phyloP scores from a whole-genome alignment of 2,113 vertebrate species.

The Rhodinocichla rosea region DNA sequence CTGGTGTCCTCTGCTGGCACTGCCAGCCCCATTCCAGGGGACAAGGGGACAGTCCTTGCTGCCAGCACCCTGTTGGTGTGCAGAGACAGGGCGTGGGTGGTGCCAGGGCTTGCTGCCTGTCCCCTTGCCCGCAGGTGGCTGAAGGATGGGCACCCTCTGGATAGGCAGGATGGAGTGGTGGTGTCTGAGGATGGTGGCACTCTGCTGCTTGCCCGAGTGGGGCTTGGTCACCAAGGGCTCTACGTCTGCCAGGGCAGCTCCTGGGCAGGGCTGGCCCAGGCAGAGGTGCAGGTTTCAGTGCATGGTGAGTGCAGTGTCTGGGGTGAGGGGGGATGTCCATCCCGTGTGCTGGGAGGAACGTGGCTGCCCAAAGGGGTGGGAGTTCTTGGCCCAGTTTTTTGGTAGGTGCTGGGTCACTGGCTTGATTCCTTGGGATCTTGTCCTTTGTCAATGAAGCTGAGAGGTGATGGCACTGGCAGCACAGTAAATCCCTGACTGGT shows the following conservation, averaged over 20 bases:
- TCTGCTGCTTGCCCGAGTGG: conserved; percentile 17
- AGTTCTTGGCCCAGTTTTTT: neutral
- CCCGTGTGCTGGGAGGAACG: fast-evolving
- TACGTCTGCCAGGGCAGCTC: conserved; percentile 71
- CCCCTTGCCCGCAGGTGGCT: conserved; percentile 58
- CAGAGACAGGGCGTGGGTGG: neutral
- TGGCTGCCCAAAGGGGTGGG: neutral
- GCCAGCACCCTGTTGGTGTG: neutral
- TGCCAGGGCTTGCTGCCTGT: too few relatives aligned
- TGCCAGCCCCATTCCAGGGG: neutral
- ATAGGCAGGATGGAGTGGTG: neutral
- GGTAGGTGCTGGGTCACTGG: neutral
- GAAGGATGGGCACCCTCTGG: conserved; percentile 39
- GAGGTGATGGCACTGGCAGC: neutral
- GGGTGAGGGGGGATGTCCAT: fast-evolving
- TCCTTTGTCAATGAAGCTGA: neutral
- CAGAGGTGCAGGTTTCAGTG: conserved; percentile 63
- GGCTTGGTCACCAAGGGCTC: conserved; percentile 41
- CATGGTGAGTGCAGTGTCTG: conserved; percentile 45
- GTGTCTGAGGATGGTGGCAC: neutral
- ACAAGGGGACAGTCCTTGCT: neutral
- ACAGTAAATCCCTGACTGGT: neutral
- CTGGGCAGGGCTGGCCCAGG: conserved; percentile 53
- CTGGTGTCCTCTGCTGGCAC: neutral
- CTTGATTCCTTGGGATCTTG: neutral